phyloP scores from a whole-genome alignment of 1,140 invertebrate species.

The Elysia chlorotica region DNA sequence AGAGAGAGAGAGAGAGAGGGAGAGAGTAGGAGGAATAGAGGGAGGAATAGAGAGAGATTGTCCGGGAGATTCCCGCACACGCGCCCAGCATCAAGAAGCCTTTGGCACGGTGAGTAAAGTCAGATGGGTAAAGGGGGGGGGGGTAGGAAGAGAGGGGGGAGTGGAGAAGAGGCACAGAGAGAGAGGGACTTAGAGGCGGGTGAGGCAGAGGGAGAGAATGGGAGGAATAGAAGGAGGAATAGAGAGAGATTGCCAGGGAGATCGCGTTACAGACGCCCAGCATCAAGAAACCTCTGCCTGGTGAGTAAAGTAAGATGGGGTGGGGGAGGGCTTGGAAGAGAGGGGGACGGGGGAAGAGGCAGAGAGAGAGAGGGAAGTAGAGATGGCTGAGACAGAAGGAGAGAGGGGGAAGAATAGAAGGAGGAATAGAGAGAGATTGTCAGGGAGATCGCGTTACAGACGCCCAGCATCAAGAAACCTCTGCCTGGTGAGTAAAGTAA shows the following conservation, averaged over 20 bases:
- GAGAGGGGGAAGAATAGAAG: too few relatives aligned
- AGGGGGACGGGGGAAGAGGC: too few relatives aligned
- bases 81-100: slow-evolving; percentile 55
- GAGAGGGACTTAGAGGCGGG: too few relatives aligned
- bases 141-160: too few relatives aligned
- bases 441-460: slow-evolving; percentile 59
- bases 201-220: too few relatives aligned
- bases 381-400: too few relatives aligned
- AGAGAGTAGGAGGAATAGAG: slow-evolving; percentile 60
- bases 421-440: slow-evolving; percentile 59
- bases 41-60: slow-evolving; percentile 57
- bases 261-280: slow-evolving; percentile 56
- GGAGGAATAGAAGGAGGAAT: slow-evolving; percentile 60
- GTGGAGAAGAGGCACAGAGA: too few relatives aligned
- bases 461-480: slow-evolving; percentile 53
- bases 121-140: too few relatives aligned
- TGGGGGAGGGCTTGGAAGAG: too few relatives aligned
- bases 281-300: slow-evolving; percentile 53
- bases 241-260: slow-evolving; percentile 55
- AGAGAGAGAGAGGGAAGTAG: too few relatives aligned
- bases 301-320: slow-evolving; percentile 39
- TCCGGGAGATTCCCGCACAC: slow-evolving; percentile 60
- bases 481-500: slow-evolving; percentile 42
- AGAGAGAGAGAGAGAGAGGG: too few relatives aligned
- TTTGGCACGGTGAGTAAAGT: slow-evolving; percentile 38